Base-by-base conservation (phyloP, 2,797 vertebrate species). In the Galago senegalensis region DNA sequence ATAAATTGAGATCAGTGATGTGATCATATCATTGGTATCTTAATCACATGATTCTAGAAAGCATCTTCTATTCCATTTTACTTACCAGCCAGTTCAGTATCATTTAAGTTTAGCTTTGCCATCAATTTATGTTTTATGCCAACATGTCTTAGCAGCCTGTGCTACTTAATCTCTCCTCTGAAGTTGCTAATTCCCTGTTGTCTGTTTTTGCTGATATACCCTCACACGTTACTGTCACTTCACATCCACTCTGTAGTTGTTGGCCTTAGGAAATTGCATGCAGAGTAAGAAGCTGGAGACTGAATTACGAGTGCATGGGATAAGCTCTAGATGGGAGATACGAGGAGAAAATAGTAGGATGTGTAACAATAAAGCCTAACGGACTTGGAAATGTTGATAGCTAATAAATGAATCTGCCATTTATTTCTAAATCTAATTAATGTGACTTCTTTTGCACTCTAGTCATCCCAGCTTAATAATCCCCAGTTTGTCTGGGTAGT, bases 401-500 rank as follows among this genome's bases (percentile, higher is more conserved):
- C 84, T 89, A 87, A 67, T 89, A 93, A 95, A 73, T 37, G 77
- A 80, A 34, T 65, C 34, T 97, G 53, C 65, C 4, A 3, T 89
- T 97, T 96, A 94, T 97, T 98, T 94, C 72, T 92, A 96, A 87
- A 97, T 96, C 96, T 97, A 98, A 92, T 96, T 97, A 85, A 92
- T 93, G 10, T 70, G 46, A 91, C 86, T 97, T 97, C 95, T 98
- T 98, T 98, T 96, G 96, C 96, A 94, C 96, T 98, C 88, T 97
- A 99, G 99, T 99, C 99, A 0, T 99, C 99, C 93, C 99, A 99
- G 97, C 99, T 99, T 98, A 99, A 99, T 98, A 99, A 99, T 98
- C 99, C 99, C 69, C 99, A 99, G 37, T 98, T 99, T 20, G 99
- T 99, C n/a, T 99, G 99, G 99, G 99, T 99, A 80, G 99, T 99